Evolutionary conservation across 2,888 invertebrate species (phyloP), one percentile per base, ranked within the genome.

Genomic region (Tipula confusa): DNA sequence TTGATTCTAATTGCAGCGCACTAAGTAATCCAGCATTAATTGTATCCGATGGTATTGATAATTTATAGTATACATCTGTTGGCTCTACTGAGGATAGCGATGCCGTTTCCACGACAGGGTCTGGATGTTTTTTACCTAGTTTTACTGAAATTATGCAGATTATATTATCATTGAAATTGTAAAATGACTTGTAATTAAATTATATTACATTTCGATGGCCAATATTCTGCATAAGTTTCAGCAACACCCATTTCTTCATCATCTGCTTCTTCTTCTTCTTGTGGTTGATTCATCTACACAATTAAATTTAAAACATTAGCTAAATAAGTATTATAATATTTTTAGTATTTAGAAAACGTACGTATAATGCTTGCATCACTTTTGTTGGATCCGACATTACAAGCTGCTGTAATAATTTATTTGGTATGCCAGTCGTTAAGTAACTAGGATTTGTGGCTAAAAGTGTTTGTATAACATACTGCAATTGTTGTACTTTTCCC

Each of bases 71-170:
- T 83, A 98, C 96, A 89, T 98, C 97, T 0, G 96, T 95, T 0
- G 98, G 97, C 87, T 97, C 96, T 83, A 99, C 98, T 48, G 97
- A 98, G 0, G 98, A 97, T 80, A 99, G 91, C 0, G 99, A 98
- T 7, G 98, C 98, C 0, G 99, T 99, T 90, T 99, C 99, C 7
- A 99, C 99, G 5, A 99, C 99, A 0, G 97, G 96, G 91, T 99
- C 99, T 0, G 99, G 99, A 92, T 99, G 99, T 88, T 97, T 96
- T 86, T 94, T 94, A 11, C 99, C 99, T 83, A 98, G 90, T 90
- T 97, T 97, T 86, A 98, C 96, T 96, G 89, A 13, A 88, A 86
- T 82, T 86, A 83, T 29, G n/a, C 64, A 80, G 29, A 82, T 82
- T 29, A 18, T 28, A 80, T 80, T 82, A 31, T 64, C n/a, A 64